These are phyloP conservation scores for Galaxea fascicularis DNA, from an alignment of 92 coral and sea anemone species.

Conservation along the genomic window DNA sequence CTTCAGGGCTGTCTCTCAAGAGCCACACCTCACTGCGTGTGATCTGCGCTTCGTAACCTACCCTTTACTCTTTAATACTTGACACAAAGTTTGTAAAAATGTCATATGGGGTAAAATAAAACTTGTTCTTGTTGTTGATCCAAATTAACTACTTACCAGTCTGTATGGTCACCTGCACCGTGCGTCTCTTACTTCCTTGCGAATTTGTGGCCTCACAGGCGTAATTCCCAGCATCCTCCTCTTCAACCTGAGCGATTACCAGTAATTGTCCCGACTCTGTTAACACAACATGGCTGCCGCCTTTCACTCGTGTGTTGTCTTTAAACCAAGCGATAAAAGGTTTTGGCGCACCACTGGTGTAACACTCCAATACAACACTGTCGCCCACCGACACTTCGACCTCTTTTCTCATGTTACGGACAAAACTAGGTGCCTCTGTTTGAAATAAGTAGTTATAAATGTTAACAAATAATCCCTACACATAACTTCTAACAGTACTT, in stretches of 20 bases:
- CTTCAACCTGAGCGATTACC: conserved; percentile 60
- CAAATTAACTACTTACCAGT: conserved; percentile 55
- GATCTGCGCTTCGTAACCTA: too few species aligned
- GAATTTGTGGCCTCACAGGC: conserved; percentile 79
- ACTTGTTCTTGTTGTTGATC: too few species aligned
- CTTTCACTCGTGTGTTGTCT: conserved; percentile 32
- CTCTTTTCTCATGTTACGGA: conserved; percentile 61
- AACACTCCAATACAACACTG: conserved; percentile 81
- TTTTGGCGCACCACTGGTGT: conserved; percentile 72
- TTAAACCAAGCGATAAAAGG: conserved; percentile 78
- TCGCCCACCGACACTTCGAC: conserved; percentile 58
- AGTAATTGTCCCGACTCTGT: conserved; percentile 77
- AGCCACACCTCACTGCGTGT: too few species aligned
- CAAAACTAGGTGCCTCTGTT: conserved; percentile 71
- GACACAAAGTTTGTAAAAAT: too few species aligned
- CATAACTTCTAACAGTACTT: neutral
- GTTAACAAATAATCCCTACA: neutral
- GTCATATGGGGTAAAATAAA: too few species aligned
- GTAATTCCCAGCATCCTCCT: conserved; percentile 70
- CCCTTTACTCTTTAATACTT: too few species aligned
- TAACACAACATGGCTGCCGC: conserved; percentile 60
- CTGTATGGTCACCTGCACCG: conserved; percentile 58
- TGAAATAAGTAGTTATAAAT: neutral
- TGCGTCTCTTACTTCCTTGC: conserved; percentile 62
- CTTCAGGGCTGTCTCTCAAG: too few species aligned